Evolutionary conservation across 2,797 vertebrate genomes (phyloP).

Genomic region (Oreonectes daqikongensis): DNA sequence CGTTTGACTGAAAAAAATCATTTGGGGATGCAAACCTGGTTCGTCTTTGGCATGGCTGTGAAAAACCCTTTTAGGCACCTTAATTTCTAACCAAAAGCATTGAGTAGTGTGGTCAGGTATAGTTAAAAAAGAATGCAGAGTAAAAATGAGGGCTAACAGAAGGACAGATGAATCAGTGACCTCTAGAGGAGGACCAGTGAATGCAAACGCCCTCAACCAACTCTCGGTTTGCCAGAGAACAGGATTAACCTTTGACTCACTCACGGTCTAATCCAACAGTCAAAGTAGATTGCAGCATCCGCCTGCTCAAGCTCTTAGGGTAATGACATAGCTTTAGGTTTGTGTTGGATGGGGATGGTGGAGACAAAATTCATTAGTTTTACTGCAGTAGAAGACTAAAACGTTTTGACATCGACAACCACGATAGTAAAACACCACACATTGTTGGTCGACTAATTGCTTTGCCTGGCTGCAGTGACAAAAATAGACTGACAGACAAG

Average conservation of each 20-base stretch:
- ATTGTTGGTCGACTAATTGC: slow-evolving; percentile 54
- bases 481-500: not conserved
- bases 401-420: slow-evolving; percentile 67
- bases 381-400: slow-evolving; percentile 65
- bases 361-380: slow-evolving; percentile 73
- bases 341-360: not conserved
- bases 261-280: slow-evolving; percentile 66
- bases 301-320: slow-evolving; percentile 69
- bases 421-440: slow-evolving; percentile 67
- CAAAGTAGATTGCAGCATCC: slow-evolving; percentile 64
- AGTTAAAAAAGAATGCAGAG: slow-evolving; percentile 27
- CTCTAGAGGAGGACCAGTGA: slow-evolving; percentile 46
- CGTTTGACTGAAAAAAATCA: too few species aligned
- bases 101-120: slow-evolving; percentile 19
- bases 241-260: slow-evolving; percentile 74
- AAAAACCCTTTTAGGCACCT: too few species aligned
- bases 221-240: slow-evolving; percentile 51
- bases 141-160: slow-evolving; percentile 30
- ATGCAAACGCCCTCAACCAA: slow-evolving; percentile 56
- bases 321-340: slow-evolving; percentile 66
- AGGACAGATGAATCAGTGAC: slow-evolving; percentile 48
- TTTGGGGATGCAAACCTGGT: too few species aligned
- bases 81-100: too few species aligned
- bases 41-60: too few species aligned
- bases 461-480: not conserved